Percentiles rank a stretch among this genome's conserved stretches.
Conservation (phyloP, 2,113 vertebrate genomes). For the Takifugu flavidus region DNA sequence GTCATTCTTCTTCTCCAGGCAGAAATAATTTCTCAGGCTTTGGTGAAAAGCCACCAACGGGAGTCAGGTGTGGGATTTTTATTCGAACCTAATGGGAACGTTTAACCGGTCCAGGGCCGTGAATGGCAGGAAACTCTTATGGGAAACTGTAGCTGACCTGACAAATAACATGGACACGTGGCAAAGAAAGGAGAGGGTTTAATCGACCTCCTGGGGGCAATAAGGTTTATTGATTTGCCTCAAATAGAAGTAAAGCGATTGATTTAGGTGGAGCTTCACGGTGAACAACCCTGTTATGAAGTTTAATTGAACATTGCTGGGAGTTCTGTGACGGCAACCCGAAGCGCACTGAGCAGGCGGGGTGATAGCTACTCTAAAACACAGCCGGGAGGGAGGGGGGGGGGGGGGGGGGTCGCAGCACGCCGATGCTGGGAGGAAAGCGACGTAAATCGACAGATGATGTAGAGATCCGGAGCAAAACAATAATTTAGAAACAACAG, state of each 20-base stretch:
- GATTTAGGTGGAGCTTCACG: conserved; percentile 19
- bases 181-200: conserved; percentile 2
- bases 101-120: background rate
- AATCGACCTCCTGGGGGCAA: conserved; percentile 1
- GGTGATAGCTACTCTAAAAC: no score
- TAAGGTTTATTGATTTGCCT: conserved; percentile 42
- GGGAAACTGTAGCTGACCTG: conserved; percentile 10
- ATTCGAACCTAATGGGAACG: background rate
- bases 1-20: conserved; percentile 54
- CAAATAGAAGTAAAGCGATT: conserved; percentile 31
- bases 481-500: conserved; percentile 30
- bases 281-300: conserved; percentile 7
- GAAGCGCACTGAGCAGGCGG: no score
- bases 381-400: background rate
- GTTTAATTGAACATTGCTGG: conserved; percentile 5
- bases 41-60: conserved; percentile 1
- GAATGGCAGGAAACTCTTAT: conserved; percentile 21
- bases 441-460: background rate
- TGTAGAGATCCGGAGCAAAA: conserved; percentile 27
- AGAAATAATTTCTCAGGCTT: conserved; percentile 38
- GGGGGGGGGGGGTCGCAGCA: background rate
- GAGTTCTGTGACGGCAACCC: background rate
- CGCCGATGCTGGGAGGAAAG: background rate
- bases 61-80: conserved; percentile 2
- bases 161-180: background rate